These are phyloP conservation scores for Hydrotaea diabolus DNA, from an alignment of 2,888 invertebrate species.

Conservation along the genomic window DNA sequence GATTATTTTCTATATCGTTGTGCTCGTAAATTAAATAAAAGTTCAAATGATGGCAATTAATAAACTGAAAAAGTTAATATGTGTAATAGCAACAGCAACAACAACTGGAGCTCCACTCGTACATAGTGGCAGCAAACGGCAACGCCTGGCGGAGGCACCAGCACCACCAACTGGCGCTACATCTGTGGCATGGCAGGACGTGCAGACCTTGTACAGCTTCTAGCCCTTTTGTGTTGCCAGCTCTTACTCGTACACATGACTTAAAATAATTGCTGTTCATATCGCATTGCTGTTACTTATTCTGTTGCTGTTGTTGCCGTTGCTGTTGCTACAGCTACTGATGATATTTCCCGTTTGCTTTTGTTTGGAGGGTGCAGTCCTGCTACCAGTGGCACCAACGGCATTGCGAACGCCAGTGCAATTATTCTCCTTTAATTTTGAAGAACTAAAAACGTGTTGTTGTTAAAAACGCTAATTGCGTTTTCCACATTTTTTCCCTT, in stretches of 20 bases:
- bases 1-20: constrained; percentile 60
- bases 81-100: constrained; percentile 48
- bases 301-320: no score
- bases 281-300: background rate
- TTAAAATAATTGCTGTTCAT: constrained; percentile 33
- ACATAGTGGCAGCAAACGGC: no score
- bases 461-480: constrained; percentile 58
- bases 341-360: background rate
- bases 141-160: constrained; percentile 21
- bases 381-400: background rate
- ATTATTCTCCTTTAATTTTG: constrained; percentile 24
- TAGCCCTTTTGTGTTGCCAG: background rate
- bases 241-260: constrained; percentile 23
- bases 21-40: constrained; percentile 79
- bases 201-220: constrained; percentile 31
- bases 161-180: background rate
- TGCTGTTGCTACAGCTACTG: no score
- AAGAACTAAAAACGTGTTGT: constrained; percentile 42
- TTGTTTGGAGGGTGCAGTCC: background rate
- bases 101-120: constrained; percentile 16
- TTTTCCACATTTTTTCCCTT: constrained; percentile 32
- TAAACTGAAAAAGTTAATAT: constrained; percentile 78
- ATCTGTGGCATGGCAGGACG: constrained; percentile 7
- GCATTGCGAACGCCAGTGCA: constrained; percentile 15
- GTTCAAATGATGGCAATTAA: constrained; percentile 80